These are phyloP conservation scores for Pyrrhosoma nymphula DNA, from an alignment of 2,888 invertebrate species.

Conservation along the genomic window DNA sequence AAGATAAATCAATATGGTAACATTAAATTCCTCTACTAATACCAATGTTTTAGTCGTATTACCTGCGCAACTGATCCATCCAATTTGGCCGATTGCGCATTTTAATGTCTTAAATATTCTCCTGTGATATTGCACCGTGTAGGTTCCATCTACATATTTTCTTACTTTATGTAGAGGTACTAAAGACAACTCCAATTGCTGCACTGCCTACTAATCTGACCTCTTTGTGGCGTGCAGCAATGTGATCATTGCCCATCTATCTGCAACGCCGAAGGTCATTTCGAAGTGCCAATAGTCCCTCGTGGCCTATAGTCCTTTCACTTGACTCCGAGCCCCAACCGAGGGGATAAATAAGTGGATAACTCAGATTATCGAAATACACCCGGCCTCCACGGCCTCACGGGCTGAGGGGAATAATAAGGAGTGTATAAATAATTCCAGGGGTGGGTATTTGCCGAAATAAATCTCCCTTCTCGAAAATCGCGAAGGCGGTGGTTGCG, in stretches of 20 bases:
- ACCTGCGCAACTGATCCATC: too few species aligned
- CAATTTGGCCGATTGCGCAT: too few species aligned
- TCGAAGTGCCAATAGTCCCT: neutral
- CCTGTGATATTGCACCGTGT: too few species aligned
- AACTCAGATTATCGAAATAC: neutral
- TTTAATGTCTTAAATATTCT: too few species aligned
- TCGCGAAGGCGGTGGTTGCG: neutral
- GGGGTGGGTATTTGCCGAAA: neutral
- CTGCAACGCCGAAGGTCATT: neutral
- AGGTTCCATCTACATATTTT: too few species aligned
- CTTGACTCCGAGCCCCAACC: neutral
- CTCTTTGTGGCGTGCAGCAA: too few species aligned
- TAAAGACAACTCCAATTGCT: too few species aligned
- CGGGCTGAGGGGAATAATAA: neutral
- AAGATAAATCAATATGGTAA: too few species aligned
- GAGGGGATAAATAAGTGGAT: constrained; percentile 28
- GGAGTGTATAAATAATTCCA: neutral
- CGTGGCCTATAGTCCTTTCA: neutral
- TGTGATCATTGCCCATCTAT: neutral
- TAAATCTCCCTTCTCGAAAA: constrained; percentile 22
- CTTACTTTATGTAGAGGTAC: too few species aligned
- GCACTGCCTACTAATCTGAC: too few species aligned
- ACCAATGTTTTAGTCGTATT: too few species aligned
- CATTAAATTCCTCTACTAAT: too few species aligned
- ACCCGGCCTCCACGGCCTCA: neutral